Base-by-base conservation (phyloP, 2,888 invertebrate species). In the Octodonta nipae region DNA sequence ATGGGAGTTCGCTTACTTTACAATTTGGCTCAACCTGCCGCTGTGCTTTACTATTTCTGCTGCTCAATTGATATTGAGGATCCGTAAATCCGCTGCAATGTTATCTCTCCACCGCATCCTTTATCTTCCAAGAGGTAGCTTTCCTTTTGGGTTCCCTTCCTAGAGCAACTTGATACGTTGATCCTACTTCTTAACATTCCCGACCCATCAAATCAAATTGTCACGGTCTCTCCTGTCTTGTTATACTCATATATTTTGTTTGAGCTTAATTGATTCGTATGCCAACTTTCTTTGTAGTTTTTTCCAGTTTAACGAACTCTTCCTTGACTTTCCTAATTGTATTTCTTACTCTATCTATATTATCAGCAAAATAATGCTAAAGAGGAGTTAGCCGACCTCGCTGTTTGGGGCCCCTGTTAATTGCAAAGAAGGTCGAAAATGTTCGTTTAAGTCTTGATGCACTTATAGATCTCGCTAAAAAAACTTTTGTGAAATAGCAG, bases 401-500 rank as follows among this genome's bases (percentile, higher is more conserved):
- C 20, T 6, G 20, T 20, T 20, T 20, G 20, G n/a, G 20, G n/a
- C 20, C 20, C 6, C 20, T 20, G 20, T 20, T 20, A n/a, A 20
- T 20, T 20, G 20, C n/a, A 20, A 20, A 20, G 20, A 20, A 20
- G 20, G 20, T 20, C 20, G 20, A 7, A 6, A 20, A n/a, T n/a
- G 6, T 20, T 20, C 20, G 7, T 20, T 20, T n/a, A 20, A 20
- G 20, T 20, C 20, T 20, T 20, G n/a, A 3, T n/a, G 28, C 26
- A 32, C 27, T 26, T 8, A 3, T 13, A 32, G 26, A 13, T 8
- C 13, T 26, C 32, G 13, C 15, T 32, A 17, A 16, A 32, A 20
- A 32, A 25, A 3, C 17, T 28, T 28, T 10, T 20, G 20, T 20
- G n/a, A 20, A 6, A 20, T 20, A n/a, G n/a, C n/a, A n/a, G n/a